Base-by-base conservation (phyloP, 2,113 vertebrate genomes). In the Elanoides forficatus region DNA sequence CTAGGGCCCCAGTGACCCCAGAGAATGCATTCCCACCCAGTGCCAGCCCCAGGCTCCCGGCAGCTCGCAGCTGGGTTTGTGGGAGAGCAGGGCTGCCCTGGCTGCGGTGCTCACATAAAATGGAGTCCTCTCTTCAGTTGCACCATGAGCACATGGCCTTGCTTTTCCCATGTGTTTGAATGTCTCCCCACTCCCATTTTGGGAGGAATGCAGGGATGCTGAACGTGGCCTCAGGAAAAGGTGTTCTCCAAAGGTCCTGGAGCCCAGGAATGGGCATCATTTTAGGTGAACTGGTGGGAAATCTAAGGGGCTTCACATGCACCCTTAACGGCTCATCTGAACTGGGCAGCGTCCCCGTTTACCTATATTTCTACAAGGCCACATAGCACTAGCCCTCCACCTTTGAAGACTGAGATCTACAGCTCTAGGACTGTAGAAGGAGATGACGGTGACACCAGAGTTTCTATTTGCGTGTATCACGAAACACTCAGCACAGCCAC, bases 301-400 rank as follows among this genome's bases (percentile, higher is more conserved):
- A 43, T 16, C 19, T 66, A 72, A 50, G 50, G 8, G 29, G 43
- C 45, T 88, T 90, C 0, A 0, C 0, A 0, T 45, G 59, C 25
- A 63, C 21, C 7, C 6, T 45, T 62, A 42, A 15, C 0, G 5
- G 23, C 21, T 67, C 34, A 22, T 20, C 22, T 66, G 47, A 92
- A 34, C 34, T 72, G 40, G 36, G 9, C 60, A 71, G 21, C 2
- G 1, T 72, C 42, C 30, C 40, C 3, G 1, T 60, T 90, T 66
- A 32, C 45, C 30, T 74, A 0, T 15, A 53, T 66, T 86, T 66
- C 47, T 55, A 11, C n/a, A 22, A 9, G 53, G 25, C 50, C 32
- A 10, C 8, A 11, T 9, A 78, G 7, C 50, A 30, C n/a, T 53
- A 62, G 65, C 29, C 38, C 52, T 93, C 27, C 52, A 40, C 40